phyloP scores from a whole-genome alignment of 2,113 vertebrate species.

The Hystrix cristata region DNA sequence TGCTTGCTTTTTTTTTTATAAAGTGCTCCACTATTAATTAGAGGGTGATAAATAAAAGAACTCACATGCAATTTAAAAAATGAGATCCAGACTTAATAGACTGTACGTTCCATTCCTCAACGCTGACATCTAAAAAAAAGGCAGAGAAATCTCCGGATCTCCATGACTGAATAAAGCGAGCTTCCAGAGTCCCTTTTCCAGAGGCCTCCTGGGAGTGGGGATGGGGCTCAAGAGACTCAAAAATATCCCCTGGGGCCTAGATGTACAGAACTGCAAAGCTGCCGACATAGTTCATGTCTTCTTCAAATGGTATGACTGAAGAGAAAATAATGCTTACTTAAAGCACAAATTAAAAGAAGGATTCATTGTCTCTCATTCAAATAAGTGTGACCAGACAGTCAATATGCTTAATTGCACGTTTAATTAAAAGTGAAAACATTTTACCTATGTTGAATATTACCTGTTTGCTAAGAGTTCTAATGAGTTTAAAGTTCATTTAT shows the following conservation, averaged over 20 bases:
- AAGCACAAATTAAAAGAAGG: slow-evolving; percentile 24
- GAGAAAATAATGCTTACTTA: slow-evolving; percentile 51
- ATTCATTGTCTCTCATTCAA: slow-evolving; percentile 41
- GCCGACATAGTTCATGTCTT: background rate
- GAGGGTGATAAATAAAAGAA: slow-evolving; percentile 68
- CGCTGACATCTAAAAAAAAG: background rate
- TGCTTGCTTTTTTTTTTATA: background rate
- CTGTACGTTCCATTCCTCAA: background rate
- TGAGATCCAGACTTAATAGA: slow-evolving; percentile 41
- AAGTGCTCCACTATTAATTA: slow-evolving; percentile 62
- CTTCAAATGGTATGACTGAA: background rate
- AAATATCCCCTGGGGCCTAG: background rate
- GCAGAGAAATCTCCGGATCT: background rate
- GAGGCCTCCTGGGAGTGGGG: background rate
- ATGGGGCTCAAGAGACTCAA: background rate
- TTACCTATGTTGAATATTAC: slow-evolving; percentile 30
- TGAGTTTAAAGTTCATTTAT: slow-evolving; percentile 32
- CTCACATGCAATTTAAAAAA: slow-evolving; percentile 64
- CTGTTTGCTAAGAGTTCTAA: background rate
- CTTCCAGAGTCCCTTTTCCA: background rate
- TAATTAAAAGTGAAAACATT: slow-evolving; percentile 72
- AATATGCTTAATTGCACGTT: slow-evolving; percentile 60
- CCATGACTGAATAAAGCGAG: background rate
- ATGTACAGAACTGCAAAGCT: background rate
- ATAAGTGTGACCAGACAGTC: slow-evolving; percentile 47